These are phyloP conservation scores for Artibeus jamaicensis DNA, from an alignment of 2,797 vertebrate species.

Conservation along the genomic window DNA sequence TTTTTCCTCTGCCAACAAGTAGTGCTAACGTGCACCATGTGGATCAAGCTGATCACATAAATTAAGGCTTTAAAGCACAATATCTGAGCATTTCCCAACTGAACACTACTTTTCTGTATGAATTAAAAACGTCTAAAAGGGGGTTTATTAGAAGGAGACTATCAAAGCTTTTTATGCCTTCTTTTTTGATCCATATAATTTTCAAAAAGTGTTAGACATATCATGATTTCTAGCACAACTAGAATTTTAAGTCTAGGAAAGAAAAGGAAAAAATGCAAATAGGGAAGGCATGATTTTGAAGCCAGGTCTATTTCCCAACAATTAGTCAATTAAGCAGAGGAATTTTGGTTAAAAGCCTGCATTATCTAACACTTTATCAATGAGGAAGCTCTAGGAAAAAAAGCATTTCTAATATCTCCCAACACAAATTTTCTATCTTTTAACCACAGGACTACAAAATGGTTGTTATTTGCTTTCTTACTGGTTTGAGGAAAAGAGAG, in stretches of 20 bases:
- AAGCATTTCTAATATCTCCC: constrained; percentile 51
- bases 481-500: constrained; percentile 48
- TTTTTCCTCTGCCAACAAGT: constrained; percentile 71
- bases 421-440: constrained; percentile 65
- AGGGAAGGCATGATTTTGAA: constrained; percentile 63
- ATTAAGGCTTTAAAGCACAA: constrained; percentile 77
- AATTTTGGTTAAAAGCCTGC: constrained; percentile 46
- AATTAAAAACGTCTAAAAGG: constrained; percentile 72
- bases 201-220: constrained; percentile 59
- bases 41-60: constrained; percentile 73
- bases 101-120: constrained; percentile 63
- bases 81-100: constrained; percentile 65
- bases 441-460: constrained; percentile 60
- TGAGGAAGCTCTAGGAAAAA: constrained; percentile 47
- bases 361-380: constrained; percentile 66
- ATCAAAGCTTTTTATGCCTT: constrained; percentile 67
- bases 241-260: constrained; percentile 71
- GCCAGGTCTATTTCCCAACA: constrained; percentile 54
- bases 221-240: constrained; percentile 69
- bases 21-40: constrained; percentile 68
- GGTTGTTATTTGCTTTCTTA: constrained; percentile 65
- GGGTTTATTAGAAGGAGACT: constrained; percentile 70
- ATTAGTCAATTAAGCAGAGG: constrained; percentile 70
- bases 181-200: constrained; percentile 72
- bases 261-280: constrained; percentile 64